A percentile compares a stretch with the other conserved stretches of the same genome.
Conservation (phyloP, 2,797 vertebrate species). For the Percopsis omiscomaycus region DNA sequence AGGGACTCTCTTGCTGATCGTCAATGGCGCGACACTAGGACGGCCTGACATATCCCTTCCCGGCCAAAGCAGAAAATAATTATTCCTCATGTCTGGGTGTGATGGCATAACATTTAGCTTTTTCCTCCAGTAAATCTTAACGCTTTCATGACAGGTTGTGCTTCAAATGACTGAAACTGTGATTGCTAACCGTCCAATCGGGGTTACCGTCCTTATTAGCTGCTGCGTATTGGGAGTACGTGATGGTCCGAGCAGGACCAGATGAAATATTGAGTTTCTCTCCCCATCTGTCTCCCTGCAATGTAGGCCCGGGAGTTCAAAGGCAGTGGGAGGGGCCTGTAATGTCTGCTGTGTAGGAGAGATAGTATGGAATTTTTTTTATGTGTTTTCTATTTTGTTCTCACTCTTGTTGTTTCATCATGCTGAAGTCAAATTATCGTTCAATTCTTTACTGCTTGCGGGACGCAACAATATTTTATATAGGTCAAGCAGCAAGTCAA, state of each 20-base stretch:
- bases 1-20: conserved; percentile 46
- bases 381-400: background rate
- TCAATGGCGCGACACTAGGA: conserved; percentile 52
- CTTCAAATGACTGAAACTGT: conserved; percentile 33
- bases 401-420: conserved; percentile 22
- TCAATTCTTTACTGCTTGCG: too few species aligned
- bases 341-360: conserved; percentile 44
- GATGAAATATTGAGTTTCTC: conserved; percentile 54
- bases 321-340: conserved; percentile 17
- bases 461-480: too few species aligned
- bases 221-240: conserved; percentile 23
- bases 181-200: conserved; percentile 42
- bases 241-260: conserved; percentile 35
- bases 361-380: background rate
- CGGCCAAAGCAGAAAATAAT: conserved; percentile 63
- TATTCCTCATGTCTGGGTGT: conserved; percentile 51
- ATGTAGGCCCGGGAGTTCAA: conserved; percentile 16
- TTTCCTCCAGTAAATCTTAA: conserved; percentile 43
- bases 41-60: conserved; percentile 58
- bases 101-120: conserved; percentile 34
- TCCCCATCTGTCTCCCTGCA: conserved; percentile 51
- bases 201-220: conserved; percentile 44
- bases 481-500: too few species aligned
- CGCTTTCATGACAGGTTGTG: conserved; percentile 48
- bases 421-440: background rate